These are phyloP conservation scores for Trichomycterus rosablanca DNA, from an alignment of 2,113 vertebrate species.

Conservation along the genomic window DNA sequence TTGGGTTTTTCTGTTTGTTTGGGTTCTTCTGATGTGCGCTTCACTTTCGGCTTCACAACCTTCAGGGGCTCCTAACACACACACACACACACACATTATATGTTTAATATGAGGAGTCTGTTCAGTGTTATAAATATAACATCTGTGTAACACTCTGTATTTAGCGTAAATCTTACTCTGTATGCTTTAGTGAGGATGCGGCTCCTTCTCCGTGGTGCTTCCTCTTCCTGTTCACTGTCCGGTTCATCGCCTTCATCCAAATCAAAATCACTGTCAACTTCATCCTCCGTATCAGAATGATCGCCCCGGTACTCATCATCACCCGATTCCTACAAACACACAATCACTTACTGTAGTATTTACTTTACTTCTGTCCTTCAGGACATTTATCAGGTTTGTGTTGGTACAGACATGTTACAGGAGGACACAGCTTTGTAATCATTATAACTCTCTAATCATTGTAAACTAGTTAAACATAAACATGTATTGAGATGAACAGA, in stretches of 20 bases:
- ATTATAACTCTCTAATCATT: too few species aligned
- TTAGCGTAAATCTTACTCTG: constrained; percentile 67
- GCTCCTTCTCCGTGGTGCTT: constrained; percentile 80
- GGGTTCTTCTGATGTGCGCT: constrained; percentile 66
- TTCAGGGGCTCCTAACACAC: constrained; percentile 81
- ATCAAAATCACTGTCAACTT: constrained; percentile 95
- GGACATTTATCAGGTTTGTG: too few species aligned
- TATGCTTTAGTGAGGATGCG: constrained; percentile 90
- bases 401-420: too few species aligned
- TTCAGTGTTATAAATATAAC: too few species aligned
- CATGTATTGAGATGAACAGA: too few species aligned
- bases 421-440: too few species aligned
- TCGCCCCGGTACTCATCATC: constrained; percentile 92
- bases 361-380: too few species aligned
- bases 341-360: neutral
- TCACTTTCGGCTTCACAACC: constrained; percentile 76
- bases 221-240: constrained; percentile 85
- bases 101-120: too few species aligned
- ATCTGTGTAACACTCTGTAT: too few species aligned
- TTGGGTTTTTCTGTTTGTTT: constrained; percentile 71
- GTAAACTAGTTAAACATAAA: too few species aligned
- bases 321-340: constrained; percentile 88
- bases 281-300: constrained; percentile 91
- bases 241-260: constrained; percentile 94
- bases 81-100: constrained; percentile 13